phyloP scores from a whole-genome alignment of 2,888 invertebrate species.

The Drosophila yooni region DNA sequence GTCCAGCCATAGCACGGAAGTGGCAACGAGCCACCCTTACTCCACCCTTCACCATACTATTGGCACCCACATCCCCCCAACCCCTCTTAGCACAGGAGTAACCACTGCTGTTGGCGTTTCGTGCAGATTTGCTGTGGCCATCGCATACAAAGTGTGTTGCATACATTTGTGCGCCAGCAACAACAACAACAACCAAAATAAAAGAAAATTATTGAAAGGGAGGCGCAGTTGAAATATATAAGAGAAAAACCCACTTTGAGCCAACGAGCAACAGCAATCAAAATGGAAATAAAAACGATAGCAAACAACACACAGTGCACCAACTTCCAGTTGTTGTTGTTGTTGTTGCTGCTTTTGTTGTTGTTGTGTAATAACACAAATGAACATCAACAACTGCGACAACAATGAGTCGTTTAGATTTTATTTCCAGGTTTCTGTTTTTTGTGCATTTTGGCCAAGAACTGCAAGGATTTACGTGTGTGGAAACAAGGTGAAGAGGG shows the following conservation, averaged over 20 bases:
- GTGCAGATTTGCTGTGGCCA: constrained; percentile 73
- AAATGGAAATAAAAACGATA: constrained; percentile 68
- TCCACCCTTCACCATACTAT: not conserved
- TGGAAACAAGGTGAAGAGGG: not conserved
- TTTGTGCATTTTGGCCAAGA: constrained; percentile 21
- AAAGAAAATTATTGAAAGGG: constrained; percentile 22
- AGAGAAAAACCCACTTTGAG: constrained; percentile 53
- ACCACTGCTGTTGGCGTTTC: constrained; percentile 48
- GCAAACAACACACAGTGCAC: constrained; percentile 21
- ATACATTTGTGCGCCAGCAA: constrained; percentile 67
- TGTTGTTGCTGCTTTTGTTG: constrained; percentile 5
- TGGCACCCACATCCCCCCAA: not conserved
- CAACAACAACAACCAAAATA: constrained; percentile 9
- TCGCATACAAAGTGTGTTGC: constrained; percentile 80
- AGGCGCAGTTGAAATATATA: not conserved
- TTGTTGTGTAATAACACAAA: constrained; percentile 30
- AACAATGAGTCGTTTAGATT: constrained; percentile 24
- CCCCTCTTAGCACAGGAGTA: not conserved
- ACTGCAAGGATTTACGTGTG: not conserved
- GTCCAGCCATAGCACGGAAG: constrained; percentile 76
- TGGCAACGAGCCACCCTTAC: constrained; percentile 52
- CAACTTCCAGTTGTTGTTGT: constrained; percentile 20
- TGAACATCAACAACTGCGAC: constrained; percentile 17
- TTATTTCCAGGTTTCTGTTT: constrained; percentile 5
- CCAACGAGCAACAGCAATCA: constrained; percentile 58